Evolutionary conservation across 2,113 vertebrate genomes (phyloP).

Genomic region (Centropus bengalensis): DNA sequence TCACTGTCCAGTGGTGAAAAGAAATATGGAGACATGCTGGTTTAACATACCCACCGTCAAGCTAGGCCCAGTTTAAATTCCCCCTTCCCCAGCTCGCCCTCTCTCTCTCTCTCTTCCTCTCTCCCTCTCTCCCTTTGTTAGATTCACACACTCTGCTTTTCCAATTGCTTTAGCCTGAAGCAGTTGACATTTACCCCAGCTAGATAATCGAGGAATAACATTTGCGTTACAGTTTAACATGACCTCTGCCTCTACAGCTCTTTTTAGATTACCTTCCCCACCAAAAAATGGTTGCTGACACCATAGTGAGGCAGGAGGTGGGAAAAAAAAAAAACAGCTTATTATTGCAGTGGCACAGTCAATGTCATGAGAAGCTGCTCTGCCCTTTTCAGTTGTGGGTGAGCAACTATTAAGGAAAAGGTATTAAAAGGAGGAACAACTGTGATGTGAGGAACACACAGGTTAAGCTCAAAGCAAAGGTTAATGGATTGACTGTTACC

Average conservation of each 20-base stretch:
- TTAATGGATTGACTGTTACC: conserved; percentile 99
- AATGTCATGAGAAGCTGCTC: conserved; percentile 85
- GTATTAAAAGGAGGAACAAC: conserved; percentile 83
- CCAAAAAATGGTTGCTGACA: conserved; percentile 84
- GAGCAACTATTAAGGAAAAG: conserved; percentile 89
- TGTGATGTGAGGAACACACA: conserved; percentile 80
- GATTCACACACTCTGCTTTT: conserved; percentile 69
- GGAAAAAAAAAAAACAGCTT: conserved; percentile 77
- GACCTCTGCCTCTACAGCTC: conserved; percentile 91
- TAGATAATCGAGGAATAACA: conserved; percentile 98
- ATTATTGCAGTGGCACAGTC: conserved; percentile 88
- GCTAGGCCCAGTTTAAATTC: conserved; percentile 51
- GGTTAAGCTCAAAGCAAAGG: conserved; percentile 90
- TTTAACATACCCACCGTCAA: conserved; percentile 72
- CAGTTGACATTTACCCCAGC: conserved; percentile 94
- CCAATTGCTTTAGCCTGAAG: conserved; percentile 86
- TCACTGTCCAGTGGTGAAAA: neutral
- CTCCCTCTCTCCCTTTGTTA: conserved; percentile 56
- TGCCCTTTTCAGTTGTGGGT: conserved; percentile 91
- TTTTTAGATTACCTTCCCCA: conserved; percentile 89
- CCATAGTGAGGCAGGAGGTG: conserved; percentile 72
- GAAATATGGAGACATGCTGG: conserved; percentile 38
- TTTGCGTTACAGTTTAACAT: conserved; percentile 96
- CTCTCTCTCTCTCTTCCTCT: neutral
- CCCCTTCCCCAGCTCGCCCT: neutral